phyloP scores from a whole-genome alignment of 2,113 vertebrate species.

The Puffinus mauretanicus region DNA sequence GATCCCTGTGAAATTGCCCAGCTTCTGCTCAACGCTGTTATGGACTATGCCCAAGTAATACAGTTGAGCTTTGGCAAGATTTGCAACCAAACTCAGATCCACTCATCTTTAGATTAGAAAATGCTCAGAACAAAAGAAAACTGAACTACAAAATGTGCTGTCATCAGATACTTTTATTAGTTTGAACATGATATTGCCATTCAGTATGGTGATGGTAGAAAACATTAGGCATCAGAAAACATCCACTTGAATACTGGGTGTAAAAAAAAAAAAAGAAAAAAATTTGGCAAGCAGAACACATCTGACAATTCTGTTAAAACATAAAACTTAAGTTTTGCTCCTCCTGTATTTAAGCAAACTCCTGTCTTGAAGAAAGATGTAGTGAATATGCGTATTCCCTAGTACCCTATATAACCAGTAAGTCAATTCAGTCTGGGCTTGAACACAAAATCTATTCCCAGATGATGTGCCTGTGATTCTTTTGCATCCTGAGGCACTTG shows the following conservation, averaged over 20 bases:
- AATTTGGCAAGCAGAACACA: background rate
- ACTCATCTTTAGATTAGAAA: background rate
- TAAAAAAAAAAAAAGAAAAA: background rate
- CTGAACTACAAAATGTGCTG: background rate
- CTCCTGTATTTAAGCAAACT: background rate
- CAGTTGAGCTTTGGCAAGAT: background rate
- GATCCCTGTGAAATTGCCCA: background rate
- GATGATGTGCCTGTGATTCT: background rate
- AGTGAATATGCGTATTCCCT: background rate
- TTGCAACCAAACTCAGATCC: background rate
- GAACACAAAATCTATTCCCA: slow-evolving; percentile 5
- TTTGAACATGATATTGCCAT: background rate
- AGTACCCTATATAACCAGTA: background rate
- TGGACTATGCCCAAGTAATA: background rate
- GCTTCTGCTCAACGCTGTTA: background rate
- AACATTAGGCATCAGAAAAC: background rate
- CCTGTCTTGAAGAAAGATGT: background rate
- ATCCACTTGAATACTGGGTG: background rate
- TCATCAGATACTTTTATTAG: background rate
- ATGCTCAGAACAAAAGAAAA: background rate
- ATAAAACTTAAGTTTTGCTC: background rate
- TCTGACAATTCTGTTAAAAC: background rate
- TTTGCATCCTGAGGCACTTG: background rate
- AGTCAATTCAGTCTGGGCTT: background rate
- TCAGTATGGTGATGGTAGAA: background rate